Evolutionary conservation across 2,113 vertebrate species (phyloP).

Genomic region (Corapipo altera): DNA sequence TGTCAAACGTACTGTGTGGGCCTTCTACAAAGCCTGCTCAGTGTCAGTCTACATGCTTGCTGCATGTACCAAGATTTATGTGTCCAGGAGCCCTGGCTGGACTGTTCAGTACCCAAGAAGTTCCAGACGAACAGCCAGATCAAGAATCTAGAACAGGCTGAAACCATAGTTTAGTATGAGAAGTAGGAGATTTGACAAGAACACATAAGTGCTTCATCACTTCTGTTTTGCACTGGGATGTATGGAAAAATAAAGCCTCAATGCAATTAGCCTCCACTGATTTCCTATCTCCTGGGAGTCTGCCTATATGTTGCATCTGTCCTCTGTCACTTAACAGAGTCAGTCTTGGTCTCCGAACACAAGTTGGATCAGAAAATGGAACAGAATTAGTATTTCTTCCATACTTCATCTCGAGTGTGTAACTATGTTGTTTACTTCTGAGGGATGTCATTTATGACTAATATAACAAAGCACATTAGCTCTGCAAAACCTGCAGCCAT

Average conservation of each 20-base stretch:
- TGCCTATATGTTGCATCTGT: neutral
- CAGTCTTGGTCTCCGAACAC: neutral
- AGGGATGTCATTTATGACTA: neutral
- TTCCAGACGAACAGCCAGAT: neutral
- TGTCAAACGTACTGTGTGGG: neutral
- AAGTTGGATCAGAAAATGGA: neutral
- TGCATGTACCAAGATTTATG: neutral
- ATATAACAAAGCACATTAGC: neutral
- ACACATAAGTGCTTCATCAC: neutral
- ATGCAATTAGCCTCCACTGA: neutral
- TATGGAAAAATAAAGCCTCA: neutral
- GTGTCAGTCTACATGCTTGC: neutral
- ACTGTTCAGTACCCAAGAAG: neutral
- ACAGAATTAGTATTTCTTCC: neutral
- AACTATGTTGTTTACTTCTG: neutral
- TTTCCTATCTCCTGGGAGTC: neutral
- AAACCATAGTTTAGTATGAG: neutral
- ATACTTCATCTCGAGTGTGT: neutral
- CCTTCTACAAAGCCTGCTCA: neutral
- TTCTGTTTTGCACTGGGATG: neutral
- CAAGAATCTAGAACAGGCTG: neutral
- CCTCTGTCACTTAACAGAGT: neutral
- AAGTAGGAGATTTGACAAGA: neutral
- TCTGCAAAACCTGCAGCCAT: slow-evolving; percentile 25
- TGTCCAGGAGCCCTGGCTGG: neutral